Conservation (phyloP, 2,113 vertebrate genomes). For the Mobula birostris region DNA sequence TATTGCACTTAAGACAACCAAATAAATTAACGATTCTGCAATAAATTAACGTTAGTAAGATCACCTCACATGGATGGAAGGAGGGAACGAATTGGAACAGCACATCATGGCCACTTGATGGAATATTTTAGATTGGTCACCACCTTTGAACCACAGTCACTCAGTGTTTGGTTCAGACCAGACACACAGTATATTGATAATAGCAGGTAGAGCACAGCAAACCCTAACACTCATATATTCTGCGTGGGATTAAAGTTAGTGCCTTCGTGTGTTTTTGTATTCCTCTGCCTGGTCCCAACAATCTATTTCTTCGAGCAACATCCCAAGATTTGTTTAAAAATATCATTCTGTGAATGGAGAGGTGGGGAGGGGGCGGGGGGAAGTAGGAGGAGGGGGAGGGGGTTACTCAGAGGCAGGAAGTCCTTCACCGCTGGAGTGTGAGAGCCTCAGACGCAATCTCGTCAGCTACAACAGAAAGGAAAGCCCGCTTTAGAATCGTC, state of each 20-base stretch:
- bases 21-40: conserved; percentile 12
- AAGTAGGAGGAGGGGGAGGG: no score
- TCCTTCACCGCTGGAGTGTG: neutral
- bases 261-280: neutral
- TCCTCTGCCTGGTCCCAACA: conserved; percentile 19
- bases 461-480: neutral
- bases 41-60: neutral
- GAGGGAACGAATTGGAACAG: neutral
- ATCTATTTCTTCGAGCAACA: conserved; percentile 19
- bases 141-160: neutral
- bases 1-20: conserved; percentile 32
- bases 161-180: neutral
- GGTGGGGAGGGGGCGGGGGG: neutral
- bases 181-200: neutral
- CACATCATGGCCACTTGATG: conserved; percentile 3
- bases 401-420: neutral
- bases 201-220: conserved; percentile 17
- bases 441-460: neutral
- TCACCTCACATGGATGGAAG: neutral
- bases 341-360: neutral
- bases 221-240: conserved; percentile 31
- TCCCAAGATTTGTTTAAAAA: conserved; percentile 13
- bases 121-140: neutral
- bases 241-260: conserved; percentile 12
- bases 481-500: neutral